Conservation (phyloP, 2,888 invertebrate genomes). For the Diachrysia chrysitis region DNA sequence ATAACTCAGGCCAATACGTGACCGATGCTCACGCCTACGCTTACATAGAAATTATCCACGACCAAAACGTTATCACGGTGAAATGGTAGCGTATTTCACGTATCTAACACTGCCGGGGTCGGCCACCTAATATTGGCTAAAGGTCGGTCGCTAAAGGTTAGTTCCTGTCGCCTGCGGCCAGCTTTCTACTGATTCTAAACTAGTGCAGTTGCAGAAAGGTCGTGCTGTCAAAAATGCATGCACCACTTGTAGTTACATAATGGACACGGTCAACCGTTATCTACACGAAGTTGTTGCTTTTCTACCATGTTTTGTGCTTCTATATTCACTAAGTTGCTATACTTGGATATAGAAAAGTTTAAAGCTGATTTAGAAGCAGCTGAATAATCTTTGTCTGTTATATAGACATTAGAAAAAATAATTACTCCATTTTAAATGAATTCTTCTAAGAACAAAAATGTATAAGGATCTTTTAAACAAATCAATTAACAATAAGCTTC, state of each 20-base stretch:
- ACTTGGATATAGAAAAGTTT: no score
- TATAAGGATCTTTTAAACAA: neutral
- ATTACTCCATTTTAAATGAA: no score
- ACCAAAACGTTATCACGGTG: slow-evolving; percentile 71
- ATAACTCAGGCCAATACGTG: slow-evolving; percentile 86
- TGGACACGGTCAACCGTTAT: slow-evolving; percentile 45
- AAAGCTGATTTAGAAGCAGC: neutral
- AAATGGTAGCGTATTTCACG: slow-evolving; percentile 82
- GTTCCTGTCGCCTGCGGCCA: slow-evolving; percentile 79
- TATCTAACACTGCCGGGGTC: slow-evolving; percentile 77
- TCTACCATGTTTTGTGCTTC: neutral
- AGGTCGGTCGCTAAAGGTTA: slow-evolving; percentile 83
- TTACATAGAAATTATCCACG: slow-evolving; percentile 71
- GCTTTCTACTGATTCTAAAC: slow-evolving; percentile 84
- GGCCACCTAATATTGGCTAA: slow-evolving; percentile 75
- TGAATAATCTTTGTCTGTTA: neutral
- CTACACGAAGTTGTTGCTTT: neutral
- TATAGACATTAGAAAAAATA: no score
- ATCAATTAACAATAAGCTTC: neutral
- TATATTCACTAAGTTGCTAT: neutral
- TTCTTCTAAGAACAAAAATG: no score
- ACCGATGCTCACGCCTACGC: slow-evolving; percentile 85
- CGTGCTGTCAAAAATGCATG: slow-evolving; percentile 63
- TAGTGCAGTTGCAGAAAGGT: slow-evolving; percentile 77
- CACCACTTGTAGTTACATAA: slow-evolving; percentile 59